Conservation (phyloP, 2,888 invertebrate species). For the Clunio marinus region DNA sequence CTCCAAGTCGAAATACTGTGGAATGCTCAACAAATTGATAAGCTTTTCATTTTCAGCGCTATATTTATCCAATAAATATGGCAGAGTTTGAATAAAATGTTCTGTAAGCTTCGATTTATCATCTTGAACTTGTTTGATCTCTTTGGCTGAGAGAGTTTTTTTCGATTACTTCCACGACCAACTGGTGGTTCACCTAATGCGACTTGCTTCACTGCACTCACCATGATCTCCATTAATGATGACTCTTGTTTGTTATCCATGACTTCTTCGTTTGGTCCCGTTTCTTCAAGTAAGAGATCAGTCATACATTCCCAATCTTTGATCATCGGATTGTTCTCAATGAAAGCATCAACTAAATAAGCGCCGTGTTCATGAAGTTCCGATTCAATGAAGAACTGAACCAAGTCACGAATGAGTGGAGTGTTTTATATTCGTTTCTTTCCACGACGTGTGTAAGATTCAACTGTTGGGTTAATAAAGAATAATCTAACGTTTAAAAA, state of each 20-base stretch:
- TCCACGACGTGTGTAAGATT: slow-evolving; percentile 73
- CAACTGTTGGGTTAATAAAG: slow-evolving; percentile 67
- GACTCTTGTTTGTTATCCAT: slow-evolving; percentile 94
- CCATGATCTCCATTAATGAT: slow-evolving; percentile 95
- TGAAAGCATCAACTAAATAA: slow-evolving; percentile 95
- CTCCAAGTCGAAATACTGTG: slow-evolving; percentile 95
- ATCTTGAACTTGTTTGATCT: slow-evolving; percentile 73
- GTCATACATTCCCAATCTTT: slow-evolving; percentile 99
- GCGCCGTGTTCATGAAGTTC: slow-evolving; percentile 97
- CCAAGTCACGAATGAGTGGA: slow-evolving; percentile 92
- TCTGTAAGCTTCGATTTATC: slow-evolving; percentile 90
- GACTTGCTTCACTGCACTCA: slow-evolving; percentile 94
- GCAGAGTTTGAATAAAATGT: slow-evolving; percentile 90
- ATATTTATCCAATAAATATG: slow-evolving; percentile 87
- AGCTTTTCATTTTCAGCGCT: slow-evolving; percentile 96
- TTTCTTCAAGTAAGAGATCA: slow-evolving; percentile 90
- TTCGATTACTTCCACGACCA: slow-evolving; percentile 83
- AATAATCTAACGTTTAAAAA: slow-evolving; percentile 96
- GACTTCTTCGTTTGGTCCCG: slow-evolving; percentile 86
- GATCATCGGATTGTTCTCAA: slow-evolving; percentile 98
- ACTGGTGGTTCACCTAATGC: slow-evolving; percentile 95
- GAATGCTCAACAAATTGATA: slow-evolving; percentile 86
- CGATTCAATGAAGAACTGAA: slow-evolving; percentile 98
- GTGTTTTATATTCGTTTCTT: slow-evolving; percentile 84
- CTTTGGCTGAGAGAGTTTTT: slow-evolving; percentile 59